These are phyloP conservation scores for Ceuthmochares aereus DNA, from an alignment of 2,113 vertebrate species.

Conservation along the genomic window DNA sequence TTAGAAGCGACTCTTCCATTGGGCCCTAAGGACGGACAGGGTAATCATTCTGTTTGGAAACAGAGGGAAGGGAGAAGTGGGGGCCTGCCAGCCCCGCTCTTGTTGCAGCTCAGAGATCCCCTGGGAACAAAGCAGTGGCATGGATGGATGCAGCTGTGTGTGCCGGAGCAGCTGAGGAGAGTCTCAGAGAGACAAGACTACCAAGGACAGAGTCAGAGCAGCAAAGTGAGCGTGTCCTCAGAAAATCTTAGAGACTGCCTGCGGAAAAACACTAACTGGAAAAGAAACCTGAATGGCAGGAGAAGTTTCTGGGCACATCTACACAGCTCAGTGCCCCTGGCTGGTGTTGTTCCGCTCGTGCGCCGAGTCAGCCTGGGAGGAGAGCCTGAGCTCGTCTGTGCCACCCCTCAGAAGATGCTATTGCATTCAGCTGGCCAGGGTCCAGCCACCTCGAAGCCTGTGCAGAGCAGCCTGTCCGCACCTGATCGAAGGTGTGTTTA, in stretches of 20 bases:
- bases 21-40: background rate
- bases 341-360: background rate
- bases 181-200: background rate
- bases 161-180: background rate
- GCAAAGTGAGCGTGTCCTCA: background rate
- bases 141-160: rapidly evolving
- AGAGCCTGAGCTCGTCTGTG: background rate
- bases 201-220: background rate
- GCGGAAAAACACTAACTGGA: background rate
- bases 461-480: background rate
- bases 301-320: background rate
- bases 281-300: background rate
- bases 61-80: background rate
- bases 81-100: background rate
- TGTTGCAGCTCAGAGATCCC: background rate
- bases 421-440: background rate
- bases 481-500: background rate
- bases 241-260: background rate
- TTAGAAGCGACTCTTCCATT: background rate
- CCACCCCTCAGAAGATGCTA: background rate
- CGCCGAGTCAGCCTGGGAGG: background rate
- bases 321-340: background rate
- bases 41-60: background rate
- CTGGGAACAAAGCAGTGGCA: background rate
- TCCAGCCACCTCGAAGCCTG: background rate